Conservation (phyloP, 37 sponge, comb jelly and placozoan species). For the Cliona cf. orientalis region DNA sequence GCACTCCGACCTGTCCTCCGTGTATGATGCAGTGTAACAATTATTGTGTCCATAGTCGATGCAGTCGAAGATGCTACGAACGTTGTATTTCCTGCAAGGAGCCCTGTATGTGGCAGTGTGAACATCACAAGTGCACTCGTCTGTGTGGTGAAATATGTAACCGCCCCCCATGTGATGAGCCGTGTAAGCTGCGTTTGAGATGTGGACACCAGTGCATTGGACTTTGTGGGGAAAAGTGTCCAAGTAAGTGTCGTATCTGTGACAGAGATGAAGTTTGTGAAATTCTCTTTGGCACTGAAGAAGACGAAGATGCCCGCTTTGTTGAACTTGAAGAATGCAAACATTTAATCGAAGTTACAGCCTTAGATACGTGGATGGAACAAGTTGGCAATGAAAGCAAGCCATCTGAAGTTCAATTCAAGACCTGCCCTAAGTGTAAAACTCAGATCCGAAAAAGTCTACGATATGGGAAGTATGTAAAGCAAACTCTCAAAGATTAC, state of each 20-base stretch:
- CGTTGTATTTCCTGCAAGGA: slow-evolving; percentile 73
- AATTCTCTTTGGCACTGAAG: slow-evolving; percentile 90
- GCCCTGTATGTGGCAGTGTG: slow-evolving; percentile 84
- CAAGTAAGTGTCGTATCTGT: slow-evolving; percentile 69
- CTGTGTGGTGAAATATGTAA: slow-evolving; percentile 81
- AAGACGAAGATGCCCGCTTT: slow-evolving; percentile 81
- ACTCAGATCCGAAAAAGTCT: slow-evolving; percentile 67
- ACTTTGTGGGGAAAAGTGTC: slow-evolving; percentile 91
- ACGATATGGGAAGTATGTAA: slow-evolving; percentile 85
- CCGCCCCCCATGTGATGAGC: slow-evolving; percentile 72
- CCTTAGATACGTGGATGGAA: slow-evolving; percentile 87
- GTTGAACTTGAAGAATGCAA: slow-evolving; percentile 80
- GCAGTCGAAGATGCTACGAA: slow-evolving; percentile 78
- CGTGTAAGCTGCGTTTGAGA: slow-evolving; percentile 28
- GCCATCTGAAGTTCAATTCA: slow-evolving; percentile 63
- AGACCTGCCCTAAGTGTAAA: slow-evolving; percentile 84
- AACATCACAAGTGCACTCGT: slow-evolving; percentile 70
- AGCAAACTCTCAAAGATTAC: slow-evolving; percentile 54
- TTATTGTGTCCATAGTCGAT: slow-evolving; percentile 78
- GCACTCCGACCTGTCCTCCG: slow-evolving; percentile 75
- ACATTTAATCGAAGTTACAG: slow-evolving; percentile 84
- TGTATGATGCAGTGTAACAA: slow-evolving; percentile 70
- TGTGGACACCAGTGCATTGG: slow-evolving; percentile 92
- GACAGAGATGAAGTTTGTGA: slow-evolving; percentile 64
- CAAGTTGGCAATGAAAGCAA: slow-evolving; percentile 86